Evolutionary conservation across 2,888 invertebrate species (phyloP).

Genomic region (Periphyllus acericola): DNA sequence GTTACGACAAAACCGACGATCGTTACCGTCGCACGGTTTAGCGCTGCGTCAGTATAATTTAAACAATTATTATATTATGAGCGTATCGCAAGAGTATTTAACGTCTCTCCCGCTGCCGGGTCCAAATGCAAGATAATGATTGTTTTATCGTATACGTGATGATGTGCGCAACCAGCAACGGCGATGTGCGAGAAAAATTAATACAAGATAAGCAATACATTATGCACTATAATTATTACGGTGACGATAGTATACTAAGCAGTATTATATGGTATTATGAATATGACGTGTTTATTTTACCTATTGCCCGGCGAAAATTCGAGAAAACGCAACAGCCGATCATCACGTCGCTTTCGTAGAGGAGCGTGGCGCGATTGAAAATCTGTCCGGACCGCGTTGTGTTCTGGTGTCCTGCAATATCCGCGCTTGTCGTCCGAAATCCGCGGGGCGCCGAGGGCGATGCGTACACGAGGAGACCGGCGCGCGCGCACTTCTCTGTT

Average conservation of each 20-base stretch:
- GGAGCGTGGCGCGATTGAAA: neutral
- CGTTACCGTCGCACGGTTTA: neutral
- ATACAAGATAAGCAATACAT: too few relatives aligned
- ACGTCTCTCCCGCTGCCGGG: neutral
- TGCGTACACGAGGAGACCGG: neutral
- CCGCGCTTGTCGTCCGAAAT: neutral
- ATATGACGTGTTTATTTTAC: neutral
- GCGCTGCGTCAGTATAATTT: neutral
- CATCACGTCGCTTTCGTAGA: neutral
- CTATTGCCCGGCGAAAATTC: neutral
- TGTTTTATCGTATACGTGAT: neutral
- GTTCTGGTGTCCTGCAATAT: neutral
- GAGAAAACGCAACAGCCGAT: neutral
- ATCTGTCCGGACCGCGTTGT: neutral
- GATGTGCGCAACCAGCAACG: too few relatives aligned
- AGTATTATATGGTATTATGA: too few relatives aligned
- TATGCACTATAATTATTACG: too few relatives aligned
- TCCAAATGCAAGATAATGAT: neutral
- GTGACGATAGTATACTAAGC: too few relatives aligned
- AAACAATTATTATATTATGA: neutral
- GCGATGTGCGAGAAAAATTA: too few relatives aligned
- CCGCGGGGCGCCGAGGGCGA: neutral
- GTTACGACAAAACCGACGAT: neutral
- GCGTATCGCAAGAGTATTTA: neutral
- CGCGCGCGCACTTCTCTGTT: conserved; percentile 6